These are phyloP conservation scores for Cyrtonyx montezumae DNA, from an alignment of 2,113 vertebrate genomes.

Conservation along the genomic window DNA sequence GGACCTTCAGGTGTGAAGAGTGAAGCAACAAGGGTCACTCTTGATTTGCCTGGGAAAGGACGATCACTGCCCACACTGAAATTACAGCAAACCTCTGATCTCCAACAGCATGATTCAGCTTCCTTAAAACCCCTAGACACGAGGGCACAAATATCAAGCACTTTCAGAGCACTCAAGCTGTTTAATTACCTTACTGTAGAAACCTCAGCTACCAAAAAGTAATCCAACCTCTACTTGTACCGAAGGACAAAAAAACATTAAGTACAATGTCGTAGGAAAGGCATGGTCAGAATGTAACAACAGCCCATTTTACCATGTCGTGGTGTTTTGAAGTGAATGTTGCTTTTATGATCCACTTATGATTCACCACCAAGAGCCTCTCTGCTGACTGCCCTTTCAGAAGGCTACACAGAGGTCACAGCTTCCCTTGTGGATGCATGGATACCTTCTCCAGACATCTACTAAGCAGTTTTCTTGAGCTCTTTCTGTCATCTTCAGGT, in stretches of 20 bases:
- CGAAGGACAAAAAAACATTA: neutral
- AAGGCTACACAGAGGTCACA: neutral
- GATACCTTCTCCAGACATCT: neutral
- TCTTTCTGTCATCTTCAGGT: neutral
- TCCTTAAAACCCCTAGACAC: neutral
- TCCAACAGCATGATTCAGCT: neutral
- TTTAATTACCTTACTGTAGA: neutral
- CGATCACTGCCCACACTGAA: neutral
- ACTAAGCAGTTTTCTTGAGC: neutral
- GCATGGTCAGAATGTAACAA: neutral
- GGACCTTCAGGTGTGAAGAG: neutral
- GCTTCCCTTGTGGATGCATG: neutral
- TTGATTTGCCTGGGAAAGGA: neutral
- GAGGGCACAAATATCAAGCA: neutral
- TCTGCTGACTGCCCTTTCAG: neutral
- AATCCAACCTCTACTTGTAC: neutral
- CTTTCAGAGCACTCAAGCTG: neutral
- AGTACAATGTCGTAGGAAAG: neutral
- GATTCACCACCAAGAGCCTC: rapidly evolving
- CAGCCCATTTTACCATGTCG: neutral
- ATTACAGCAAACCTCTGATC: neutral
- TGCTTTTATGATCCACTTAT: neutral
- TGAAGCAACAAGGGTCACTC: neutral
- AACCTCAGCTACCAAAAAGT: neutral
- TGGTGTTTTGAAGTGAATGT: neutral